phyloP scores from a whole-genome alignment of 2,888 invertebrate species.

The Synergus itoensis region DNA sequence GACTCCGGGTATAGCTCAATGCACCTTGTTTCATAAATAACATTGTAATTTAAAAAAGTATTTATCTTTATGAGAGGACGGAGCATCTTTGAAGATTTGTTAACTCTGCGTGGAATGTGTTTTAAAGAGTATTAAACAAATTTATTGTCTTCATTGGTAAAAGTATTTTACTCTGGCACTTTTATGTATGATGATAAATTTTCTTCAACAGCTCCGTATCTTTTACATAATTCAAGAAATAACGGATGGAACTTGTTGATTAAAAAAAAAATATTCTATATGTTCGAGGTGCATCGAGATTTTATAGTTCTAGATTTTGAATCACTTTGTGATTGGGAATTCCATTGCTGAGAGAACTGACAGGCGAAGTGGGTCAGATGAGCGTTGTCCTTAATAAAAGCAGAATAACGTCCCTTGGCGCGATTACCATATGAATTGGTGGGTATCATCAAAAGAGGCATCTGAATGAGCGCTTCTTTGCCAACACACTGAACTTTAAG shows the following conservation, averaged over 20 bases:
- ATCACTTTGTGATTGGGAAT: conserved; percentile 44
- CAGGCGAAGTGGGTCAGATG: conserved; percentile 68
- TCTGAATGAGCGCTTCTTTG: conserved; percentile 42
- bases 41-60: conserved; percentile 39
- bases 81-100: conserved; percentile 32
- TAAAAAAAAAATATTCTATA: not conserved
- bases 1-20: conserved; percentile 25
- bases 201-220: not conserved
- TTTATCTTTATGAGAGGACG: conserved; percentile 39
- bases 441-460: conserved; percentile 58
- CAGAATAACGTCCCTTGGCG: conserved; percentile 61
- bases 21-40: conserved; percentile 41
- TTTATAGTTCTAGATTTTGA: not conserved
- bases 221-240: conserved; percentile 10
- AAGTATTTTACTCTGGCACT: conserved; percentile 29
- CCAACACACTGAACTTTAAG: conserved; percentile 30
- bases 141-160: conserved; percentile 40
- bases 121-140: conserved; percentile 33
- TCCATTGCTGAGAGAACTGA: conserved; percentile 62
- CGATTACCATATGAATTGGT: conserved; percentile 71
- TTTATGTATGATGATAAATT: conserved; percentile 37
- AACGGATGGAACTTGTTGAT: not conserved
- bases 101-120: conserved; percentile 31
- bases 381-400: conserved; percentile 67
- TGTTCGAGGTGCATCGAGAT: not conserved